Conservation (phyloP, 2,113 vertebrate genomes). For the Micronycteris hirsuta region DNA sequence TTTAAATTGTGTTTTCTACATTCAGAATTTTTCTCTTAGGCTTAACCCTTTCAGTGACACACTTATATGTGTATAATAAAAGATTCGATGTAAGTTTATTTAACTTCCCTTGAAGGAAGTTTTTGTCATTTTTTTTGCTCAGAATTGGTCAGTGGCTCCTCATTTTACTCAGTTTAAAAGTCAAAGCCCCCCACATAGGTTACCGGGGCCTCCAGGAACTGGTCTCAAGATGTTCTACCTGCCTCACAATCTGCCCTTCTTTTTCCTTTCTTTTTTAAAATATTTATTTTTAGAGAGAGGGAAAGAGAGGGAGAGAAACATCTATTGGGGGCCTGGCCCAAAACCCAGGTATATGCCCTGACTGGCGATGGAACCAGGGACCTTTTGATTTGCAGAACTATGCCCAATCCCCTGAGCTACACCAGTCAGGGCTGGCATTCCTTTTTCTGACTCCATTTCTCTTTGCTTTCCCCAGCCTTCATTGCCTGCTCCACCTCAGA, state of each 20-base stretch:
- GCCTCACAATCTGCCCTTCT: background rate
- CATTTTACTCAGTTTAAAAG: background rate
- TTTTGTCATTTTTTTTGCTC: background rate
- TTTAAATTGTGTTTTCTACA: background rate
- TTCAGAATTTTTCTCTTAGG: background rate
- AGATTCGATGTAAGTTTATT: background rate
- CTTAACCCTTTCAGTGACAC: slow-evolving; percentile 4
- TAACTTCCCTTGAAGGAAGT: background rate
- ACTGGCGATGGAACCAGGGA: too few species aligned
- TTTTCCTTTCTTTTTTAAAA: too few species aligned
- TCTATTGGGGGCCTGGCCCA: too few species aligned
- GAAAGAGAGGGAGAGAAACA: too few species aligned
- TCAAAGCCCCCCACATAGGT: background rate
- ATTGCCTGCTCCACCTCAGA: background rate
- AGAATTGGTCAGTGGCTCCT: background rate
- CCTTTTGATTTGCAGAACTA: too few species aligned
- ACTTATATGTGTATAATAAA: slow-evolving; percentile 1
- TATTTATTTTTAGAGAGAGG: too few species aligned
- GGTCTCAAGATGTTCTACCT: background rate
- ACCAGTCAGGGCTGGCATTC: too few species aligned
- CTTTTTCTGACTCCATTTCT: background rate
- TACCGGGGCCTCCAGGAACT: background rate
- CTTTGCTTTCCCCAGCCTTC: background rate
- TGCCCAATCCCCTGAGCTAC: too few species aligned
- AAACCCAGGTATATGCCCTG: too few species aligned